Percentiles rank a stretch among this genome's conserved stretches.
Evolutionary conservation across 2,888 invertebrate species (phyloP).

Genomic region (Esperia sulphurella): DNA sequence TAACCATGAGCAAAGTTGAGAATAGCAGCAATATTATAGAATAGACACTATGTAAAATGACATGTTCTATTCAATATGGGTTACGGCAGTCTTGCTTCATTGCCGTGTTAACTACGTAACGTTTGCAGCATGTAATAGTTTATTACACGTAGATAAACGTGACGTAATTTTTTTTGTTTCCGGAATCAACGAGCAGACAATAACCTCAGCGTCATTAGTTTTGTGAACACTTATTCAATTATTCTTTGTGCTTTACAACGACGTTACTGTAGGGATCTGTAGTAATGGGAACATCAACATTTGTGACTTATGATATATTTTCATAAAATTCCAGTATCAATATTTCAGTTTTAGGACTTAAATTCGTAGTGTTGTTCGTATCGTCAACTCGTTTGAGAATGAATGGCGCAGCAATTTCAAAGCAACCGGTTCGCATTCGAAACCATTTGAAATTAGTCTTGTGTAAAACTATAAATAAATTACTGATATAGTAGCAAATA

Average conservation of each 20-base stretch:
- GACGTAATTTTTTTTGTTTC: constrained; percentile 2
- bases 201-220: not conserved
- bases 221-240: not conserved
- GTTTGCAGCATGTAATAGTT: not conserved
- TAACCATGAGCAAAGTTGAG: too few species aligned
- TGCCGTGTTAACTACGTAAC: not conserved
- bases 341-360: too few species aligned
- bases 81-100: too few species aligned
- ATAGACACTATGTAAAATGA: too few species aligned
- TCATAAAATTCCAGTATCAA: too few species aligned
- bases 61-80: too few species aligned
- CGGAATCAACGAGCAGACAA: constrained; percentile 3
- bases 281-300: too few species aligned
- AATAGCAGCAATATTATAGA: too few species aligned
- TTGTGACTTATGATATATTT: too few species aligned
- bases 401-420: not conserved
- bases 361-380: too few species aligned
- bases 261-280: too few species aligned
- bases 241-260: not conserved
- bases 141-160: not conserved
- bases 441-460: not conserved
- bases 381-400: not conserved
- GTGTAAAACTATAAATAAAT: not conserved
- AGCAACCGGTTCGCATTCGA: not conserved
- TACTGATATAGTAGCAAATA: constrained; percentile 4